These are phyloP conservation scores for Streptopelia turtur DNA, from an alignment of 2,797 vertebrate species.

Conservation along the genomic window DNA sequence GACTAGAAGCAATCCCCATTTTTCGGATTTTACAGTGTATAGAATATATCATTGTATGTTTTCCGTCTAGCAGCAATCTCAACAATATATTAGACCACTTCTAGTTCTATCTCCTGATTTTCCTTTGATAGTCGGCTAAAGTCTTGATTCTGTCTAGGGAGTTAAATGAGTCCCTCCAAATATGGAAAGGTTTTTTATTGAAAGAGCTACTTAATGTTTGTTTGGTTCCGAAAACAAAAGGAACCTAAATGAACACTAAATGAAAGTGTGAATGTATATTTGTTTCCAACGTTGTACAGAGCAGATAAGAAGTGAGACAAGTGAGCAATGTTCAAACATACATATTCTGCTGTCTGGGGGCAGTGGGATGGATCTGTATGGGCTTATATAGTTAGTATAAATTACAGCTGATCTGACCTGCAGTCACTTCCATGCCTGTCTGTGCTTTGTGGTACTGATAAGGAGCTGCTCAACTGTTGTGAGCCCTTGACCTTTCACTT, in stretches of 20 bases:
- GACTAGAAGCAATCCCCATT: conserved; percentile 53
- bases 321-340: neutral
- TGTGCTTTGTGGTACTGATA: conserved; percentile 24
- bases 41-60: neutral
- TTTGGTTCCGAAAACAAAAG: neutral
- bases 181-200: neutral
- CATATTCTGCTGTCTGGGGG: neutral
- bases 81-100: conserved; percentile 24
- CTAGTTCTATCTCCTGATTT: neutral
- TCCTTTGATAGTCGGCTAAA: neutral
- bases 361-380: neutral
- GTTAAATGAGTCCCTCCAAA: neutral
- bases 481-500: conserved; percentile 68
- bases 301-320: neutral
- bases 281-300: neutral
- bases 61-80: neutral
- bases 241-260: neutral
- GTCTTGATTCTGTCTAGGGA: neutral
- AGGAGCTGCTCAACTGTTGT: conserved; percentile 49
- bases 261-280: neutral
- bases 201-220: neutral
- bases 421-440: conserved; percentile 38
- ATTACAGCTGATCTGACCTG: conserved; percentile 57
- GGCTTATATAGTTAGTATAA: conserved; percentile 31
- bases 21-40: conserved; percentile 49